Base-by-base conservation (phyloP, 2,113 vertebrate genomes). In the Cephalopterus ornatus region DNA sequence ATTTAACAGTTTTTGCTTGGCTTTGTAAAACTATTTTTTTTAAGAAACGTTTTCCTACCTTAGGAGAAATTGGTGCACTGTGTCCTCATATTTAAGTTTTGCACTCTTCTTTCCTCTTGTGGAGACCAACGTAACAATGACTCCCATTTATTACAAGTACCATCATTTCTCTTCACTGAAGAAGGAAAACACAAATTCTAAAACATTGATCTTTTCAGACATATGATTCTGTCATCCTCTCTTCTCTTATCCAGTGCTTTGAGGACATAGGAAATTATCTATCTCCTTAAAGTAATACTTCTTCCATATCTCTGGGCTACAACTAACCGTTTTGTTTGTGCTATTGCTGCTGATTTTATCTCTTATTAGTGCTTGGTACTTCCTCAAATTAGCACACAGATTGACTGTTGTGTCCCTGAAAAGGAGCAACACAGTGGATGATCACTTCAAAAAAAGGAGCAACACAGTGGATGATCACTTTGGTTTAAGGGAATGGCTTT, bases 321-420 rank as follows among this genome's bases (percentile, higher is more conserved):
- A 91, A n/a, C n/a, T 14, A 88, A 83, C 41, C 56, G 39, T 86
- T 84, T 58, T 70, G 63, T 84, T 95, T 65, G 65, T 84, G 76
- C 46, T 84, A 72, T 74, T 84, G 39, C 39, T 78, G 68, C 35
- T 89, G 83, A 97, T 97, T 95, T 81, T 87, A 87, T 93, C 76
- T 92, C 42, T 55, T 55, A 13, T 80, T 85, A 61, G 56, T 56
- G 35, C 61, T 85, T 79, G 72, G 42, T 59, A 82, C 7, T 88
- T 79, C 41, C 90, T 62, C 59, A 78, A 89, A 87, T 87, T 53
- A 89, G 65, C 76, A 67, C n/a, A 20, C 12, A 66, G 59, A 63
- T 47, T 81, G 65, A 75, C 28, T 17, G 39, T 23, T 71, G 14
- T 65, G 76, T 72, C 56, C 52, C 83, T 74, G 68, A 77, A 65